Evolutionary conservation across 1,140 invertebrate species (phyloP), one percentile per base, ranked within the genome.

Genomic region (Ctenoplectra terminalis): DNA sequence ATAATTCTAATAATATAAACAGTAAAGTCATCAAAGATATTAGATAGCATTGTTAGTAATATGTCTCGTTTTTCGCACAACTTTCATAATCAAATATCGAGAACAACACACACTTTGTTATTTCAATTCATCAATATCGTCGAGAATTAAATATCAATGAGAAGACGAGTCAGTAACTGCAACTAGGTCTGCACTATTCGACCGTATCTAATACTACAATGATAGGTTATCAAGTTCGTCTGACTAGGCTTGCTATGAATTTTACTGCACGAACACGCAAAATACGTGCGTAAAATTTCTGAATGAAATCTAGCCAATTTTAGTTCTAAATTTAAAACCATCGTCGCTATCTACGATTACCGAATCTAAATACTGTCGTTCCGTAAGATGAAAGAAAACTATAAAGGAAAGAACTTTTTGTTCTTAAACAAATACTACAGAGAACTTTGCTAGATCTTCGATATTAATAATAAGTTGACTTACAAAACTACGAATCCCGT

Each of bases 211-310:
- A 58, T 26, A 37, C 52, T 58, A 43, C n/a, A 54, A 43, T 15
- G 17, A 71, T 40, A 31, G 69, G 69, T 72, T 15, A 58, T 58
- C 34, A 20, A 34, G 52, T 72, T 58, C 2, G 58, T 72, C 52
- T 29, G 2, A 58, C 37, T 4, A 2, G 1, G 6, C 6, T 40
- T 43, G 52, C 11, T 72, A n/a, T 26, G 23, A 40, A 58, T 58
- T 56, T 20, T 23, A 34, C 50, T 34, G 6, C 20, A 37, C 31
- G 0, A 5, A 31, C 56, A 23, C n/a, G n/a, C 11, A 17, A 60
- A 31, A 29, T 1, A 5, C 15, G 2, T 43, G 4, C 17, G 20
- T 7, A 13, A 64, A 64, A 37, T 46, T 69, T 50, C 29, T 31
- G 8, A 69, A 69, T 69, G 66, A 69, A 29, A 3, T 48, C 0